Percentiles rank a stretch among this genome's conserved stretches.
phyloP scores from a whole-genome alignment of 2,888 invertebrate species.

The Phaonia tiefii region DNA sequence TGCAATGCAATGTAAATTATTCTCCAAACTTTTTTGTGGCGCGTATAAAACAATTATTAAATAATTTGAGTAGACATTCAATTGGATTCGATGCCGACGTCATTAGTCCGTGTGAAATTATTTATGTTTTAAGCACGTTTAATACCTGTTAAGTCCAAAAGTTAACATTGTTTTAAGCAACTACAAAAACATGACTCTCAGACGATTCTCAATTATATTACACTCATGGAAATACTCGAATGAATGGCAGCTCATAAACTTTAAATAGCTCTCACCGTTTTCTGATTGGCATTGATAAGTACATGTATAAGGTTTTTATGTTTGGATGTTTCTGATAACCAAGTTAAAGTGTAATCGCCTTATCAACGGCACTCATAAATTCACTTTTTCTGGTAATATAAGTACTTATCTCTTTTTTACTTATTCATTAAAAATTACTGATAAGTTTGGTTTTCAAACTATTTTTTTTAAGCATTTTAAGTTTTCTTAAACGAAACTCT shows the following conservation, averaged over 20 bases:
- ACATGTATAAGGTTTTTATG: neutral
- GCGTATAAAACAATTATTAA: too few species aligned
- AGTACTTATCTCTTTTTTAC: too few species aligned
- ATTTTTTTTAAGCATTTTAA: too few species aligned
- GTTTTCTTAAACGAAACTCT: too few species aligned
- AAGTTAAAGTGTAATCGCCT: neutral
- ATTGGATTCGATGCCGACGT: neutral
- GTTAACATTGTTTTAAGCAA: neutral
- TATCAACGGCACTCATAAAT: neutral
- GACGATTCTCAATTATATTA: too few species aligned
- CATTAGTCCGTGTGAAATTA: neutral
- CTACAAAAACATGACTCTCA: too few species aligned
- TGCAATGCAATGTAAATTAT: slow-evolving; percentile 22
- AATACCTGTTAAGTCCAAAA: neutral
- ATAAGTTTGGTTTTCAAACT: too few species aligned
- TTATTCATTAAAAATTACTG: too few species aligned
- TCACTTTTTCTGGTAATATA: too few species aligned
- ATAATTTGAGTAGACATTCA: neutral
- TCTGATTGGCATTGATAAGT: neutral
- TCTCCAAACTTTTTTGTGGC: neutral
- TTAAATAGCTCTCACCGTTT: neutral
- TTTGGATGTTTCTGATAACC: neutral
- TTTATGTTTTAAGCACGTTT: slow-evolving; percentile 19
- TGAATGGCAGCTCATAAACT: neutral
- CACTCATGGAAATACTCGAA: too few species aligned